Evolutionary conservation across 2,113 vertebrate species (phyloP).

Genomic region (Gnathonemus echidnorhynchus): DNA sequence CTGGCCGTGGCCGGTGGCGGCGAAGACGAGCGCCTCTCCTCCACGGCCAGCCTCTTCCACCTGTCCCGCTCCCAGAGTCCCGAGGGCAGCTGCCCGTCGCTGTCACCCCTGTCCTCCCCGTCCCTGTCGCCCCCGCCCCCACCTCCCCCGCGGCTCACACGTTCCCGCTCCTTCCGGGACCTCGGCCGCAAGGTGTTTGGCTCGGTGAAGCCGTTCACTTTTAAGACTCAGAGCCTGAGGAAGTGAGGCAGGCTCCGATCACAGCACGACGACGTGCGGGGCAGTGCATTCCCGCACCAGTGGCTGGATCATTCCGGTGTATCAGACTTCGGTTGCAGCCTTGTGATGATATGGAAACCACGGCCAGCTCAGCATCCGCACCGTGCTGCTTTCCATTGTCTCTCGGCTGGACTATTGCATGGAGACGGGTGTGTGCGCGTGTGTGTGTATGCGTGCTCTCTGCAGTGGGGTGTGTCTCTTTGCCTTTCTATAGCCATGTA

Average conservation of each 20-base stretch:
- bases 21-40: conserved; percentile 57
- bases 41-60: conserved; percentile 63
- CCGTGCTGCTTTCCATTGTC: neutral
- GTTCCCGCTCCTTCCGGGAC: conserved; percentile 67
- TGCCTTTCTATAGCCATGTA: conserved; percentile 8
- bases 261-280: neutral
- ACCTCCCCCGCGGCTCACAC: conserved; percentile 53
- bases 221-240: conserved; percentile 58
- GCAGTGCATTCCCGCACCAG: neutral
- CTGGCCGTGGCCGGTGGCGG: conserved; percentile 37
- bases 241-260: conserved; percentile 45
- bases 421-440: neutral
- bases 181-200: conserved; percentile 66
- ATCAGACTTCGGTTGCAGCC: neutral
- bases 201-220: conserved; percentile 65
- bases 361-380: neutral
- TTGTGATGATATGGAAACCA: neutral
- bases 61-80: conserved; percentile 66
- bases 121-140: conserved; percentile 60
- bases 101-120: conserved; percentile 63
- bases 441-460: neutral
- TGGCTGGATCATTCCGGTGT: neutral
- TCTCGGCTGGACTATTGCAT: neutral
- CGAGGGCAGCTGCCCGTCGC: conserved; percentile 59
- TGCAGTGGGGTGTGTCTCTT: neutral